Base-by-base conservation (phyloP, 2,113 vertebrate genomes). In the Neomonachus schauinslandi region DNA sequence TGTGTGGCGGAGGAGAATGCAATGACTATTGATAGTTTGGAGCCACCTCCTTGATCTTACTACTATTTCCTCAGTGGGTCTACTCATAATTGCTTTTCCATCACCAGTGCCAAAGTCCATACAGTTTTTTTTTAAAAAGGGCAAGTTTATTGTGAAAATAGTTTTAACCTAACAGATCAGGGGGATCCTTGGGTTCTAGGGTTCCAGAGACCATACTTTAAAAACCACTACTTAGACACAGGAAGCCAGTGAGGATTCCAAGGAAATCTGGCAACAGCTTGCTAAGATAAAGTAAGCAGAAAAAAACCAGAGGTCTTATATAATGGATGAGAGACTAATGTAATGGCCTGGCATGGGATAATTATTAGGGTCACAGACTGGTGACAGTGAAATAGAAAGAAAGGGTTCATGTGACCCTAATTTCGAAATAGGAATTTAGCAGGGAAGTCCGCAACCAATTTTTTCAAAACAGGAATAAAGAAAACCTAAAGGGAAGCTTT, bases 401-500 rank as follows among this genome's bases (percentile, higher is more conserved):
- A 65, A 65, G 31, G 21, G 39, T 49, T 26, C 31, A 63, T 33
- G 39, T 76, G 42, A 94, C 22, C 74, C 74, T 77, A 28, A 77
- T 49, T 49, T 77, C 26, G 4, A 49, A 77, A 77, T 77, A 49
- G 74, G 42, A 77, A 77, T 28, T 49, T 77, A 89, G 36, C 22
- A 74, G 33, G 42, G 49, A 96, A 85, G 33, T 86, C 39, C 28
- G 89, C 76, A 28, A 88, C 31, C 84, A 89, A 28, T 33, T 39
- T 57, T 91, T 91, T 80, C 21, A 46, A 82, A 96, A 83, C 69
- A 42, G 26, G 15, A 67, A 95, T 21, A 59, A 53, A 77, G 16
- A 63, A 91, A 72, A 46, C 2, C 9, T 81, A 89, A 87, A 90
- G 88, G 65, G 87, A 96, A 93, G 87, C 77, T 95, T 92, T 76